Conservation (phyloP, 1,140 invertebrate genomes). For the Drosophila rhopaloa region DNA sequence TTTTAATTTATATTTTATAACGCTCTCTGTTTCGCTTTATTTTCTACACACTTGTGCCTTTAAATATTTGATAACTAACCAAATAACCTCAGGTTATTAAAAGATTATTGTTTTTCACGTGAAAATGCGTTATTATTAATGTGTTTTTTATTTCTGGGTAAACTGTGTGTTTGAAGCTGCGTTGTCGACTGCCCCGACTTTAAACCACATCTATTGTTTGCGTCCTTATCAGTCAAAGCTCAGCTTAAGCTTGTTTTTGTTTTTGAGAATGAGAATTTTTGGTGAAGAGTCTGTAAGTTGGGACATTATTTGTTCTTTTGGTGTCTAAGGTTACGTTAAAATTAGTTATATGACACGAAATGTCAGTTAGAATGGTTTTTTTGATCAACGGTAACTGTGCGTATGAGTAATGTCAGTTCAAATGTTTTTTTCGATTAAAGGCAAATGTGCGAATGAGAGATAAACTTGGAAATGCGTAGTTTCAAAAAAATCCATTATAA, state of each 20-base stretch:
- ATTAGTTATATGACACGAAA: no score
- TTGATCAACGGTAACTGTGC: no score
- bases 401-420: no score
- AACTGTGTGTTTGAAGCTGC: conserved; percentile 29
- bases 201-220: background rate
- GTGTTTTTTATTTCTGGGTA: background rate
- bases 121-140: conserved; percentile 1
- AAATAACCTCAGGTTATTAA: conserved; percentile 11
- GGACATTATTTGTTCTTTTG: no score
- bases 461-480: no score
- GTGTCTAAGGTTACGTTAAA: no score
- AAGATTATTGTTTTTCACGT: conserved; percentile 19
- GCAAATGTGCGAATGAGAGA: no score
- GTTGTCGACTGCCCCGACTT: conserved; percentile 39
- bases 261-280: conserved; percentile 7
- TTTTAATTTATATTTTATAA: background rate
- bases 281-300: no score
- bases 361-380: no score
- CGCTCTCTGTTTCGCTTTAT: background rate
- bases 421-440: no score
- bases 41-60: background rate
- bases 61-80: conserved; percentile 28
- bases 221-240: conserved; percentile 35
- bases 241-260: conserved; percentile 10
- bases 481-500: no score